Evolutionary conservation across 2,888 invertebrate genomes (phyloP).

Genomic region (Meta bourneti): DNA sequence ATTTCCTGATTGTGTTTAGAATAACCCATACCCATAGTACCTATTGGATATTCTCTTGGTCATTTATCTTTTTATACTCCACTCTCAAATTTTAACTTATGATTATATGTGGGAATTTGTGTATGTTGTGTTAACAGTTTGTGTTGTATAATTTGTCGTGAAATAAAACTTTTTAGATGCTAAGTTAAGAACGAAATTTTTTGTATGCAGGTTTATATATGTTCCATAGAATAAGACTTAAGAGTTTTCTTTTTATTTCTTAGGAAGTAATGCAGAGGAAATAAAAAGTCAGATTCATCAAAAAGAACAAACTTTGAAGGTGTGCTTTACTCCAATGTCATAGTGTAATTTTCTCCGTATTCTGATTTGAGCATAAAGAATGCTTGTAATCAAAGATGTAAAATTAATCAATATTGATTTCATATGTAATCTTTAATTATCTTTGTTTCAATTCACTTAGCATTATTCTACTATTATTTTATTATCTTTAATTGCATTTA

Average conservation of each 20-base stretch:
- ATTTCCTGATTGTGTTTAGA: no score
- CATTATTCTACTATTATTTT: not conserved
- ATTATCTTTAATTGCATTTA: no score
- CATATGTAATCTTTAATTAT: not conserved
- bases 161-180: no score
- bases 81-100: not conserved
- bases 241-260: not conserved
- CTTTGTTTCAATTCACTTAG: not conserved
- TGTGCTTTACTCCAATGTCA: not conserved
- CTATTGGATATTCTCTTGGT: no score
- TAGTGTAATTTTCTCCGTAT: no score
- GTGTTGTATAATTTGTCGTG: no score
- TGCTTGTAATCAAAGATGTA: no score
- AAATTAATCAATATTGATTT: not conserved
- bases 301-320: conserved; percentile 64
- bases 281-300: conserved; percentile 26
- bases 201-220: no score
- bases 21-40: no score
- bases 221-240: not conserved
- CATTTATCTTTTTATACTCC: not conserved
- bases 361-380: no score
- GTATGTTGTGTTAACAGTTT: no score
- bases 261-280: conserved; percentile 40
- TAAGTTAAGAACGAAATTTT: no score
- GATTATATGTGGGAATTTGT: not conserved